phyloP scores from a whole-genome alignment of 1,140 invertebrate species.

The Fopius arisanus region DNA sequence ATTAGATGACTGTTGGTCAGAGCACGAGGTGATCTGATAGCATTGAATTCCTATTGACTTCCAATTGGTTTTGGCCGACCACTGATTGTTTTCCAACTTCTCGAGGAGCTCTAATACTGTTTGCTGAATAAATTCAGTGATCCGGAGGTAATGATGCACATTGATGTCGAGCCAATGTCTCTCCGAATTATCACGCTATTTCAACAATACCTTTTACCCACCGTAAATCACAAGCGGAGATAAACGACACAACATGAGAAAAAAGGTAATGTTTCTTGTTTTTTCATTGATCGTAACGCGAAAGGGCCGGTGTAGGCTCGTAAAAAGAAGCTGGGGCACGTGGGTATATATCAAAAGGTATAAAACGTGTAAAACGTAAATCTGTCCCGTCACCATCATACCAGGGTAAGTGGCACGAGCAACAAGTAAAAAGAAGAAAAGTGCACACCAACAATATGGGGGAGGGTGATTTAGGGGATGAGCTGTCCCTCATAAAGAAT shows the following conservation, averaged over 20 bases:
- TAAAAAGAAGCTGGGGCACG: slow-evolving; percentile 1
- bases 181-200: too few relatives aligned
- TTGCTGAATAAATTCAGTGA: too few relatives aligned
- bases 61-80: not conserved
- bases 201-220: not conserved
- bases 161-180: too few relatives aligned
- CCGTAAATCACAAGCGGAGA: not conserved
- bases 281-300: slow-evolving; percentile 4
- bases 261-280: not conserved
- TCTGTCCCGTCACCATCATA: slow-evolving; percentile 16
- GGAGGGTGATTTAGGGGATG: slow-evolving; percentile 4
- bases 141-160: too few relatives aligned
- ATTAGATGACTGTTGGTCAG: not conserved
- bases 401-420: not conserved
- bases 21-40: not conserved
- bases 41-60: slow-evolving; percentile 2
- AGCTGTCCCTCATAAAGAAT: too few relatives aligned
- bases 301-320: not conserved
- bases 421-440: slow-evolving; percentile 29
- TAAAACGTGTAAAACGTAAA: slow-evolving; percentile 32
- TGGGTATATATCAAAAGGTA: slow-evolving; percentile 21
- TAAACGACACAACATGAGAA: not conserved
- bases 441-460: not conserved
- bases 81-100: not conserved
- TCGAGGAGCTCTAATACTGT: not conserved